These are phyloP conservation scores for Drosophila borealis DNA, from an alignment of 2,888 invertebrate species.

Conservation along the genomic window DNA sequence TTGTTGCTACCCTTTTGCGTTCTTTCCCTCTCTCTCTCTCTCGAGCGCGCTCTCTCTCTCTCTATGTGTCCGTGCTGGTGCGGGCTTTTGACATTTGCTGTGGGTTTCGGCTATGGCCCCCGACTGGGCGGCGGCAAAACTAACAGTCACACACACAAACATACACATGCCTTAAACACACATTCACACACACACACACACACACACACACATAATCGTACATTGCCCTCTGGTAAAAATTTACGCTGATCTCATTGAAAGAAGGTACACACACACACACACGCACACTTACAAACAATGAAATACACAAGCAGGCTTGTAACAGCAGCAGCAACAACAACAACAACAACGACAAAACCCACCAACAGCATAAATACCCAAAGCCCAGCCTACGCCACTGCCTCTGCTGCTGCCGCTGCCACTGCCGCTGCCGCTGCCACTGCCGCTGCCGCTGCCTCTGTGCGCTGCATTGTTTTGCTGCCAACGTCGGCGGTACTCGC, in stretches of 20 bases:
- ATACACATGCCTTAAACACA: slow-evolving; percentile 4
- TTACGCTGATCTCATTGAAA: slow-evolving; percentile 78
- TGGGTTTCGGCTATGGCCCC: slow-evolving; percentile 47
- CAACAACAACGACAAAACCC: slow-evolving; percentile 29
- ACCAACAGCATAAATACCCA: slow-evolving; percentile 56
- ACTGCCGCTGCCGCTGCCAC: slow-evolving; percentile 5
- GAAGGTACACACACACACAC: slow-evolving; percentile 48
- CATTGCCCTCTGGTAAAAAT: slow-evolving; percentile 69
- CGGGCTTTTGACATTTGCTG: slow-evolving; percentile 62
- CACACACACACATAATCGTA: slow-evolving; percentile 62
- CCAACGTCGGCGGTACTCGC: slow-evolving; percentile 39
- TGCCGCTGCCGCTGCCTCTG: slow-evolving; percentile 12
- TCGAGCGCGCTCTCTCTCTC: not conserved
- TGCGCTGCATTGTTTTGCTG: slow-evolving; percentile 48
- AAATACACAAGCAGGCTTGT: slow-evolving; percentile 59
- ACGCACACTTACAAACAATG: slow-evolving; percentile 38
- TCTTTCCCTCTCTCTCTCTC: not conserved
- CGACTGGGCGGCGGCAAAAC: slow-evolving; percentile 28
- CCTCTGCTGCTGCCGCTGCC: slow-evolving; percentile 29
- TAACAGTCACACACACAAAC: slow-evolving; percentile 21
- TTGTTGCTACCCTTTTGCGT: slow-evolving; percentile 41
- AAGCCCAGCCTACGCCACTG: slow-evolving; percentile 53
- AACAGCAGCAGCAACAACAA: slow-evolving; percentile 37
- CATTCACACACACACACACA: not conserved
- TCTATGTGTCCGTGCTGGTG: slow-evolving; percentile 7